phyloP scores from a whole-genome alignment of 2,888 invertebrate genomes.

The Gymnoscelis rufifasciata region DNA sequence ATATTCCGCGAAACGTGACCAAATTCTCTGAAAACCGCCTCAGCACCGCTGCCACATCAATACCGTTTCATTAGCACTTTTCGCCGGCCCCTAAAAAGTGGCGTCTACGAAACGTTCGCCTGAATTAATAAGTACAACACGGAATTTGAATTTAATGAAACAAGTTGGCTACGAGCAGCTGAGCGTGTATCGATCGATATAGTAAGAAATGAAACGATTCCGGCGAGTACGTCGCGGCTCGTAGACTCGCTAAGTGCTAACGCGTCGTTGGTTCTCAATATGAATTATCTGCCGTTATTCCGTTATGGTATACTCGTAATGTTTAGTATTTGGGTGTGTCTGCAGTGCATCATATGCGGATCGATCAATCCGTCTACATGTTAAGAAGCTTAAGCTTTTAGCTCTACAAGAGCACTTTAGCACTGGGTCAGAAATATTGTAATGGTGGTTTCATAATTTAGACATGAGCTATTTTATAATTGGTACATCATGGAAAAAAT shows the following conservation, averaged over 20 bases:
- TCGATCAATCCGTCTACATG: too few relatives aligned
- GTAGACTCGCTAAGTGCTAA: conserved; percentile 26
- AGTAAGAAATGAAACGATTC: conserved; percentile 43
- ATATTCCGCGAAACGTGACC: background rate
- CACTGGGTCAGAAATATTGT: too few relatives aligned
- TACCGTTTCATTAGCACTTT: conserved; percentile 15
- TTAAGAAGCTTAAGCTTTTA: too few relatives aligned
- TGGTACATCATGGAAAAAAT: too few relatives aligned
- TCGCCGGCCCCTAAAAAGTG: conserved; percentile 27
- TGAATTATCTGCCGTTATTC: conserved; percentile 24
- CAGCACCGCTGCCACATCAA: conserved; percentile 4
- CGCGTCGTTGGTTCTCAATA: conserved; percentile 23
- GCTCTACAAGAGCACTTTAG: too few relatives aligned
- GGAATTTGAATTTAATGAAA: conserved; percentile 81
- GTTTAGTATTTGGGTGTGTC: too few relatives aligned
- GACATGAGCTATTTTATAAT: too few relatives aligned
- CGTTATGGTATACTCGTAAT: conserved; percentile 10
- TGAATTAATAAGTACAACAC: conserved; percentile 80
- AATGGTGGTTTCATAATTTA: too few relatives aligned
- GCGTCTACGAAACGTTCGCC: conserved; percentile 48
- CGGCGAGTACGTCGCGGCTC: conserved; percentile 21
- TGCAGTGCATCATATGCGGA: too few relatives aligned
- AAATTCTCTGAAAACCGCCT: background rate
- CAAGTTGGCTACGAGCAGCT: conserved; percentile 73
- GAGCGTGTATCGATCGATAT: conserved; percentile 68